Evolutionary conservation across 2,113 vertebrate species (phyloP), one percentile per base, ranked within the genome.

Genomic region (Calonectris borealis): DNA sequence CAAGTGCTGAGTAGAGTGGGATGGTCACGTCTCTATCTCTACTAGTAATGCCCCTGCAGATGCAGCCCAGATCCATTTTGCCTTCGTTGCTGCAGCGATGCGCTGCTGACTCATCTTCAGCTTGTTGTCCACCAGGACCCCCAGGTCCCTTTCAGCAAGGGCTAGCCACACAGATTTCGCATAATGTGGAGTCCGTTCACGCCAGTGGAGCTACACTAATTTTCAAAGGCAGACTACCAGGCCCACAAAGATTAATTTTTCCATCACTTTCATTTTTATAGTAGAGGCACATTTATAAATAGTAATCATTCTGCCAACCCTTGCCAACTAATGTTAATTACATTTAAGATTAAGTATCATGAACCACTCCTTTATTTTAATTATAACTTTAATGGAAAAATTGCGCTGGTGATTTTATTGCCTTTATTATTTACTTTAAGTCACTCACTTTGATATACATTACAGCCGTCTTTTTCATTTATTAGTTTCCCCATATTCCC

Each of bases 391-490:
- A 95, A 78, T 75, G 42, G 76, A 55, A 95, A 96, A 93, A 79
- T 34, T 66, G 10, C 5, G 1, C 18, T 75, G 42, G 52, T 90
- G 51, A 64, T 86, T 96, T 93, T 92, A 78, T 88, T 86, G 77
- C 52, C 52, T 86, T 94, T 89, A 60, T 81, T 97, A 90, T 95
- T 97, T 97, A 81, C 82, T 93, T 87, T 70, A 81, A 92, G 71
- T 86, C 68, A 42, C 14, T 88, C 83, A 77, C 14, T 77, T 91
- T 78, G 79, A 68, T 86, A 88, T 75, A 57, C 11, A 83, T 85
- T 83, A n/a, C 26, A 86, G 55, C 7, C 2, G 0, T 61, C 75
- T 91, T 38, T 85, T 92, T 88, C 3, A 64, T 80, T 72, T 83
- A 71, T 58, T 83, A 71, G 83, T 93, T 90, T 86, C 25, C 25